Conservation (phyloP, 1,140 invertebrate species). For the Saxidomus purpurata region DNA sequence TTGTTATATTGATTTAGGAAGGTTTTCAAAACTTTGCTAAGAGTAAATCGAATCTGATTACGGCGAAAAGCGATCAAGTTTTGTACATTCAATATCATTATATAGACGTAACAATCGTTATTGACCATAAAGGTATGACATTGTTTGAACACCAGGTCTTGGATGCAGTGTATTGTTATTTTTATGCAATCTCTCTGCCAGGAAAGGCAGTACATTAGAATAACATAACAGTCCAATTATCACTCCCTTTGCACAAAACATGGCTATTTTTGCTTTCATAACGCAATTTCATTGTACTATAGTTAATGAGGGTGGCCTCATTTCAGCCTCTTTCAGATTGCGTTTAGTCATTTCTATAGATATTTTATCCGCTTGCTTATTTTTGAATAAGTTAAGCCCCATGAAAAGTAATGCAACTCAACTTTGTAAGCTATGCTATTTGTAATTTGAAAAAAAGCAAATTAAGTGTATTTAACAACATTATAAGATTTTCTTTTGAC, state of each 20-base stretch:
- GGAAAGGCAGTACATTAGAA: background rate
- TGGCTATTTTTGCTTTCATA: background rate
- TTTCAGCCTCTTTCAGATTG: too few species aligned
- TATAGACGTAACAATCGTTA: background rate
- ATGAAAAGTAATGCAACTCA: too few species aligned
- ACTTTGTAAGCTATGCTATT: too few species aligned
- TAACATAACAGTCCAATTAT: background rate
- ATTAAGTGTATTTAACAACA: too few species aligned
- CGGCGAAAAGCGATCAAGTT: background rate
- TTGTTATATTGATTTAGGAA: conserved; percentile 45
- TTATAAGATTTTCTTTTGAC: too few species aligned
- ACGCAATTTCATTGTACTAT: too few species aligned
- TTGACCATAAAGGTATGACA: background rate
- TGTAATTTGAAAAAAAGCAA: too few species aligned
- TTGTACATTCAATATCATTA: background rate
- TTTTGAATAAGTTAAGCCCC: too few species aligned
- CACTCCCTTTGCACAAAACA: background rate
- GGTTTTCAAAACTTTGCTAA: conserved; percentile 38
- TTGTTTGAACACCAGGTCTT: background rate
- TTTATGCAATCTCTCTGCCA: background rate
- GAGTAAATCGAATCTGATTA: conserved; percentile 9
- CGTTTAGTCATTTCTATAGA: too few species aligned
- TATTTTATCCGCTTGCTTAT: too few species aligned
- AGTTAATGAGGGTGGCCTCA: too few species aligned
- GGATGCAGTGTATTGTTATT: background rate